Evolutionary conservation across 2,888 invertebrate genomes (phyloP), one percentile per base, ranked within the genome.

Genomic region (Escarpia spicata): DNA sequence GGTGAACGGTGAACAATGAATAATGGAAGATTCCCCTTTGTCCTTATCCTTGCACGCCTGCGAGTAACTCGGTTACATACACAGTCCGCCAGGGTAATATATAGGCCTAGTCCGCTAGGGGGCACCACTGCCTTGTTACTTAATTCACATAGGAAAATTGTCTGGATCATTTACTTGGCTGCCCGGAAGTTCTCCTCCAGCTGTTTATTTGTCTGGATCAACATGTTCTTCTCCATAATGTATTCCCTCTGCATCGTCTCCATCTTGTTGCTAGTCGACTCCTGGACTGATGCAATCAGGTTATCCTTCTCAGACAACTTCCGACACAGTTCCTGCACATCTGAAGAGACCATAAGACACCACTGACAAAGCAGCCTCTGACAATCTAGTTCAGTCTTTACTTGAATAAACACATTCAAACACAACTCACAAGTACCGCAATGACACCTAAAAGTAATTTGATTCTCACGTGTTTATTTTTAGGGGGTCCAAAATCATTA

Each of bases 251-350:
- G 93, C 91, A 95, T 92, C 15, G 92, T 93, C 43, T 95, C 94
- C n/a, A 95, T 91, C 15, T 94, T 94, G n/a, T 93, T 93, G 19
- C 95, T 94, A 90, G 93, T 94, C 92, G 94, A 94, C 92, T 94
- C 95, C 92, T 94, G 94, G 3, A 95, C 93, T 31, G 95, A 94
- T 8, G 92, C 92, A 19, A 95, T 94, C 45, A 94, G 93, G 44
- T 95, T 93, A 92, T 96, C 95, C 92, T 95, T 95, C 91, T 96
- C 95, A 19, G 95, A 94, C 75, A 96, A 92, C 45, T 95, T 94
- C 9, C 95, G 92, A 93, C 95, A 95, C 93, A 95, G 94, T 43
- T 95, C 95, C 91, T 96, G 95, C 93, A 95, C 95, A 91, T 96
- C 96, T 96, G 92, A 19, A 90, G 89, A 4, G 43, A 52, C 10